phyloP scores from a whole-genome alignment of 1,140 invertebrate species.

The Drosophila nikananu region DNA sequence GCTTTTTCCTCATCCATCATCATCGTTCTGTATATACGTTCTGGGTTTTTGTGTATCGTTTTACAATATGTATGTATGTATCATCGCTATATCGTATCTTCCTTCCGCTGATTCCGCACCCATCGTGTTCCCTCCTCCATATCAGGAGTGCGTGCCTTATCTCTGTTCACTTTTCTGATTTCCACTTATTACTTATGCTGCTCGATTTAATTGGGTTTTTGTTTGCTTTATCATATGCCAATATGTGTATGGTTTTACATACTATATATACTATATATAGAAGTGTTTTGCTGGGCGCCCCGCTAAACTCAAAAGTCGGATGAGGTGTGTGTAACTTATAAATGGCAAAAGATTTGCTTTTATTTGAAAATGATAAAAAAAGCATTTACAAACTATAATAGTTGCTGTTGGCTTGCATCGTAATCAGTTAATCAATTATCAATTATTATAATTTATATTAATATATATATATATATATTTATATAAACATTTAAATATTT shows the following conservation, averaged over 20 bases:
- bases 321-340: slow-evolving; percentile 72
- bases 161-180: slow-evolving; percentile 55
- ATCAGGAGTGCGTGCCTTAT: slow-evolving; percentile 20
- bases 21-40: slow-evolving; percentile 62
- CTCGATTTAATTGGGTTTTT: slow-evolving; percentile 39
- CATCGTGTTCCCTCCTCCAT: neutral
- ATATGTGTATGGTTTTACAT: slow-evolving; percentile 74
- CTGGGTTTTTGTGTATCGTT: slow-evolving; percentile 59
- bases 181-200: slow-evolving; percentile 49
- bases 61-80: slow-evolving; percentile 71
- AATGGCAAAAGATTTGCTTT: slow-evolving; percentile 78
- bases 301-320: slow-evolving; percentile 63
- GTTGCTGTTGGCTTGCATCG: slow-evolving; percentile 76
- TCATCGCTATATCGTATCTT: slow-evolving; percentile 50
- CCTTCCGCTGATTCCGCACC: slow-evolving; percentile 32
- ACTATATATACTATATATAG: slow-evolving; percentile 52
- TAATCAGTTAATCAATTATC: slow-evolving; percentile 75
- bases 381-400: slow-evolving; percentile 83
- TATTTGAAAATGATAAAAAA: slow-evolving; percentile 82
- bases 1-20: slow-evolving; percentile 49
- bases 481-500: slow-evolving; percentile 83
- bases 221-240: slow-evolving; percentile 71
- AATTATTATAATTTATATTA: slow-evolving; percentile 68
- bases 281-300: slow-evolving; percentile 50
- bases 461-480: slow-evolving; percentile 61